Percentiles rank a stretch among this genome's conserved stretches.
These are phyloP conservation scores for Hydraecia micacea DNA, from an alignment of 2,888 invertebrate genomes.

Conservation along the genomic window DNA sequence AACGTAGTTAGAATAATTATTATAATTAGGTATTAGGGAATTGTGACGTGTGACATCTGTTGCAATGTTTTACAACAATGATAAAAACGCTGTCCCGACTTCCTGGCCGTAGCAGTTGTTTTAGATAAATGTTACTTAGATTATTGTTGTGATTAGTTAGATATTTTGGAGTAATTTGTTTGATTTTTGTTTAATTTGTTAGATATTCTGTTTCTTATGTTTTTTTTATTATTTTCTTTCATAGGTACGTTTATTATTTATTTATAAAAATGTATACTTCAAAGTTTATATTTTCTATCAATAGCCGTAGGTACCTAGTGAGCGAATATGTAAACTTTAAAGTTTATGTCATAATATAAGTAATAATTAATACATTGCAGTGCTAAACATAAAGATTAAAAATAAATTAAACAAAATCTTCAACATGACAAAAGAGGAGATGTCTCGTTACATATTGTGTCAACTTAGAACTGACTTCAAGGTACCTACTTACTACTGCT, in stretches of 20 bases:
- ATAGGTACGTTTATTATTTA: background rate
- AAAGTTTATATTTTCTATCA: background rate
- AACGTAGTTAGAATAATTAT: constrained; percentile 1
- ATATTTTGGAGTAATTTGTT: background rate
- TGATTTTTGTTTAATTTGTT: background rate
- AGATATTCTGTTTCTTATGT: background rate
- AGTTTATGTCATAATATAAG: constrained; percentile 9
- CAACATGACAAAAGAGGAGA: background rate
- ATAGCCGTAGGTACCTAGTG: background rate
- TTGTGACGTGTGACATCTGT: constrained; percentile 14
- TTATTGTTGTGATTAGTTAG: constrained; percentile 26
- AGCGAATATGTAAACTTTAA: background rate
- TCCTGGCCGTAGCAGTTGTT: constrained; percentile 20
- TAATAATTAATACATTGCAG: background rate
- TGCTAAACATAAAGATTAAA: background rate
- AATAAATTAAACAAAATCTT: background rate
- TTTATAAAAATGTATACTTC: background rate
- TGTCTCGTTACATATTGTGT: background rate
- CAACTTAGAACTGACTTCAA: background rate
- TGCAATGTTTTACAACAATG: constrained; percentile 20
- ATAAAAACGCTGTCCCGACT: constrained; percentile 16
- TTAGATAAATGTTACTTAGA: constrained; percentile 1
- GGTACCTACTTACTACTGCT: too few species aligned
- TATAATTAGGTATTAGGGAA: constrained; percentile 4
- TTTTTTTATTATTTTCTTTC: background rate